phyloP scores from a whole-genome alignment of 2,797 vertebrate genomes.

The Muscicapa striata region DNA sequence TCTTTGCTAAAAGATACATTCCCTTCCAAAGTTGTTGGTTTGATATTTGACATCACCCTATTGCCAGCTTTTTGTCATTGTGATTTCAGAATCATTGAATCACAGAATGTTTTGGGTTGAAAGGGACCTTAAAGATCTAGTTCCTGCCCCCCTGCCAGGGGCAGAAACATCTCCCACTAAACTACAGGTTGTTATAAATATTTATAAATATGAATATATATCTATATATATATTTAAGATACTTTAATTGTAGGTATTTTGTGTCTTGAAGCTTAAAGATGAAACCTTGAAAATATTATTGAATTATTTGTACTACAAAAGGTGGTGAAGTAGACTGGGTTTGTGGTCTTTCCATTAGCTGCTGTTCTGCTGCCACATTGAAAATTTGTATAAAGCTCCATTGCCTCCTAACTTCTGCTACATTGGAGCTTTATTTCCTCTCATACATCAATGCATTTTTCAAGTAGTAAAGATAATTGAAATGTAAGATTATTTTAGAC shows the following conservation, averaged over 20 bases:
- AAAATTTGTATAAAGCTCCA: not conserved
- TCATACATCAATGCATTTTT: not conserved
- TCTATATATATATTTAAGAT: not conserved
- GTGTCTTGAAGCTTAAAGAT: not conserved
- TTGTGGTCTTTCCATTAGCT: not conserved
- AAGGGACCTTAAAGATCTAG: not conserved
- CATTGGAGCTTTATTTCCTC: not conserved
- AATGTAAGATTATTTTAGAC: not conserved
- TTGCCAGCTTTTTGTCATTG: not conserved
- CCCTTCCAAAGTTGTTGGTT: not conserved
- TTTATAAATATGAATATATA: not conserved
- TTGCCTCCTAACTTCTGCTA: not conserved
- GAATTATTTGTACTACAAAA: not conserved
- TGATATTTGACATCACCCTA: not conserved
- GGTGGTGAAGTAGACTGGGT: not conserved
- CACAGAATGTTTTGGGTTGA: not conserved
- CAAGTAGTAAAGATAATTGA: not conserved
- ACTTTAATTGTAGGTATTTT: not conserved
- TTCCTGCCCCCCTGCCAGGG: not conserved
- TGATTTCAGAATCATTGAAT: not conserved
- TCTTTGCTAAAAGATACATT: not conserved
- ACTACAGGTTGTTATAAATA: not conserved
- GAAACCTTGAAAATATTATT: not conserved
- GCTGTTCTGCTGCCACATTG: not conserved
- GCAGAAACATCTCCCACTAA: not conserved